Evolutionary conservation across 2,888 invertebrate genomes (phyloP), one percentile per base, ranked within the genome.

Genomic region (Eulithis prunata): DNA sequence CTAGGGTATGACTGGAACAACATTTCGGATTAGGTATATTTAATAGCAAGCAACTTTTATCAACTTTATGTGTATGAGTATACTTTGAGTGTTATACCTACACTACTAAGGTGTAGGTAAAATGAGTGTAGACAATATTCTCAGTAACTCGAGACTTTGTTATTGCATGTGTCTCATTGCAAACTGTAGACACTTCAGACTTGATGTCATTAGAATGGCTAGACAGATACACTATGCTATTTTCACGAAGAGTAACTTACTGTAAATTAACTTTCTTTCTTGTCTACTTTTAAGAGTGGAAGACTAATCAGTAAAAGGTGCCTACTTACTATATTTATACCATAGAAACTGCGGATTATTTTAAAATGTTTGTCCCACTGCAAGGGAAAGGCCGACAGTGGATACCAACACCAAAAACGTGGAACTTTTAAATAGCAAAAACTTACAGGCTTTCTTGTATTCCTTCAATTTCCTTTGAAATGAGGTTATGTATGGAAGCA

Each of bases 381-480:
- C 21, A 21, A 21, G 21, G 32, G 32, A 32, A 32, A 21, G 21
- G 21, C 6, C 1, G 6, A 32, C 32, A 32, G 6, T 6, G 6
- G 32, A 32, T 32, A 32, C 32, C 32, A 32, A 32, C 32, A 32
- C 32, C 4, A 32, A 32, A 32, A 32, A 32, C 3, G 5, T 4
- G 4, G 4, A 3, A 32, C 32, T 3, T 32, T 32, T 2, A 32
- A 32, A 32, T 32, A 32, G 32, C 32, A 32, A 32, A 32, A 32
- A 32, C 87, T 80, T 76, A 86, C 86, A 91, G 76, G 80, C 93
- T 90, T 52, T 81, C 85, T 71, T 87, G 88, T 55, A 94, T 91
- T 72, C 89, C 87, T 58, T 74, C 76, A 70, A 89, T 83, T 67
- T 94, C 91, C 62, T 82, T 79, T 14, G 89, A 83, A 74, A 92